Base-by-base conservation (phyloP, 1,140 invertebrate species). In the Condylostylus longicornis region DNA sequence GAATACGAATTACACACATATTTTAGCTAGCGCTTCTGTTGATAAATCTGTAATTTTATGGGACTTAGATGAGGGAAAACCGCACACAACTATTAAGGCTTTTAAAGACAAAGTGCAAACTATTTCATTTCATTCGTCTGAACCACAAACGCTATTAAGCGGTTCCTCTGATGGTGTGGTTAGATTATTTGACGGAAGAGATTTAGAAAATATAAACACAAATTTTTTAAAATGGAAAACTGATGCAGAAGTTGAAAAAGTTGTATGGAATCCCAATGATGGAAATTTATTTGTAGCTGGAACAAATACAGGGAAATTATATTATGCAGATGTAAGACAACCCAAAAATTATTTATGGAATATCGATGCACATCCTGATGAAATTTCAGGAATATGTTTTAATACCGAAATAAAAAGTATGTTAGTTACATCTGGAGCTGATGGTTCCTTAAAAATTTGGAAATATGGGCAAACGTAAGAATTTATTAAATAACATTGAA, bases 21-120 rank as follows among this genome's bases (percentile, higher is more conserved):
- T 94, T 27, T 56, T 96, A 43, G 88, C 89, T 0, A 94, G 88
- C 66, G 88, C 77, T 2, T 94, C 88, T 6, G 91, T 83, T 0
- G 93, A 97, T 62, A 67, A 74, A 46, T 83, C 82, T 5, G 75
- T 90, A 17, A 64, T 86, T n/a, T 55, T 98, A 3, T 98, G 94
- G 93, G 91, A 98, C 65, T 65, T 98, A 49, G 77, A 87, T 46
- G 72, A 74, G 45, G 74, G 75, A 8, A 69, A 67, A 44, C 74
- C 82, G 1, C 77, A 77, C 14, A 79, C 76, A 0, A 81, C 73
- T 41, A 66, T 95, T 8, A 69, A 64, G 20, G 68, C 69, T 22
- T 90, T 89, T 52, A 59, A 73, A 32, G 82, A 90, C 50, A 86
- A 90, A 58, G 77, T 84, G 1, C 89, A 96, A 58, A 67, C 78